Conservation (phyloP, 2,113 vertebrate species). For the Steatornis caripensis region DNA sequence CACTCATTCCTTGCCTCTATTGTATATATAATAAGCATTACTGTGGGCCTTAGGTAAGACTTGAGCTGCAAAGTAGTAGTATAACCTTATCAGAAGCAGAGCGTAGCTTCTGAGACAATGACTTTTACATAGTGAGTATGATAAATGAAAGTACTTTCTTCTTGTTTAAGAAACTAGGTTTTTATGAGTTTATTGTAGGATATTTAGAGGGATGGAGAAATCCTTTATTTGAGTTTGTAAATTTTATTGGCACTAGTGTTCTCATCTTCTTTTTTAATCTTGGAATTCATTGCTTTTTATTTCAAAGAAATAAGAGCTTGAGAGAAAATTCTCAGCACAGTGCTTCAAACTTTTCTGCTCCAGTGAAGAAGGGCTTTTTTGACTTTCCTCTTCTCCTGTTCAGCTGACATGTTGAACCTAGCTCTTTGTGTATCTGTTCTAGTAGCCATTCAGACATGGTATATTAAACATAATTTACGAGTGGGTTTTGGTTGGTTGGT, state of each 20-base stretch:
- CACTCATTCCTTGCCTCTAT: neutral
- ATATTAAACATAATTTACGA: neutral
- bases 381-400: neutral
- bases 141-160: constrained; percentile 31
- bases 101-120: neutral
- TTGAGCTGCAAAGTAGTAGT: neutral
- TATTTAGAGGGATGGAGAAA: constrained; percentile 27
- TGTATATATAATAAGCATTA: constrained; percentile 23
- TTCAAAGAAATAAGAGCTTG: constrained; percentile 16
- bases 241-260: constrained; percentile 48
- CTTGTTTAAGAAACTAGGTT: constrained; percentile 32
- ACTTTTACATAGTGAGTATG: constrained; percentile 5
- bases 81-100: constrained; percentile 32
- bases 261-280: neutral
- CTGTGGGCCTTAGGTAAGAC: constrained; percentile 24
- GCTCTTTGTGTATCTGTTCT: neutral
- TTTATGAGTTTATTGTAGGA: constrained; percentile 45
- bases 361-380: neutral
- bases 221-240: constrained; percentile 49
- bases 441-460: neutral
- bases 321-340: neutral
- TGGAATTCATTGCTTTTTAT: constrained; percentile 41
- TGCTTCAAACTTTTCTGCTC: neutral
- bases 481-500: fast-evolving
- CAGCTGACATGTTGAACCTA: neutral